These are phyloP conservation scores for Scaptomyza flava DNA, from an alignment of 2,888 invertebrate genomes.

Conservation along the genomic window DNA sequence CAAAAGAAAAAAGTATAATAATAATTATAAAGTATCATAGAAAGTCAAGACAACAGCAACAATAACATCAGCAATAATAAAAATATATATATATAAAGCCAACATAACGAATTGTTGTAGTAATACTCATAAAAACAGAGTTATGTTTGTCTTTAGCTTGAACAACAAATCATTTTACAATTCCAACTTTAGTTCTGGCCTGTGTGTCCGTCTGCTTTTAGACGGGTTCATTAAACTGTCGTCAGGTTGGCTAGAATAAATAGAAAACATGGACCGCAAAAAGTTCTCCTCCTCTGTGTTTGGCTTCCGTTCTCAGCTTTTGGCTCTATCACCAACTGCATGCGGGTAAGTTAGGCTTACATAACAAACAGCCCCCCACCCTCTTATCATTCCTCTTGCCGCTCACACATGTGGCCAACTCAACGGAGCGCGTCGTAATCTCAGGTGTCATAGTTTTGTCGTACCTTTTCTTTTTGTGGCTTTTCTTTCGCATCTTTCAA, in stretches of 20 bases:
- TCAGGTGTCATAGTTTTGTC: slow-evolving; percentile 62
- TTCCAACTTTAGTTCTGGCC: slow-evolving; percentile 22
- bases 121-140: slow-evolving; percentile 56
- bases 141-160: slow-evolving; percentile 64
- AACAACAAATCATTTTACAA: slow-evolving; percentile 74
- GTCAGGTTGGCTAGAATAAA: slow-evolving; percentile 19
- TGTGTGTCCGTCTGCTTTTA: not conserved
- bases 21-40: slow-evolving; percentile 26
- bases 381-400: not conserved
- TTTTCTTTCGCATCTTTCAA: slow-evolving; percentile 62
- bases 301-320: slow-evolving; percentile 74
- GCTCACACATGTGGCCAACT: slow-evolving; percentile 21
- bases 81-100: slow-evolving; percentile 18
- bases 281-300: slow-evolving; percentile 27
- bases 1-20: slow-evolving; percentile 18
- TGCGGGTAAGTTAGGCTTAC: slow-evolving; percentile 35
- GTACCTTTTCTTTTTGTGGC: slow-evolving; percentile 27
- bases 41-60: slow-evolving; percentile 13
- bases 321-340: slow-evolving; percentile 55
- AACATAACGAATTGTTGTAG: slow-evolving; percentile 69
- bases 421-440: slow-evolving; percentile 60
- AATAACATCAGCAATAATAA: slow-evolving; percentile 2
- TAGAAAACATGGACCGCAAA: slow-evolving; percentile 40
- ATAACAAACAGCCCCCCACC: slow-evolving; percentile 28
- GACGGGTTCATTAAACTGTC: slow-evolving; percentile 80